Percentiles rank a stretch among this genome's conserved stretches.
These are phyloP conservation scores for Atrichornis clamosus DNA, from an alignment of 2,113 vertebrate genomes.

Conservation along the genomic window DNA sequence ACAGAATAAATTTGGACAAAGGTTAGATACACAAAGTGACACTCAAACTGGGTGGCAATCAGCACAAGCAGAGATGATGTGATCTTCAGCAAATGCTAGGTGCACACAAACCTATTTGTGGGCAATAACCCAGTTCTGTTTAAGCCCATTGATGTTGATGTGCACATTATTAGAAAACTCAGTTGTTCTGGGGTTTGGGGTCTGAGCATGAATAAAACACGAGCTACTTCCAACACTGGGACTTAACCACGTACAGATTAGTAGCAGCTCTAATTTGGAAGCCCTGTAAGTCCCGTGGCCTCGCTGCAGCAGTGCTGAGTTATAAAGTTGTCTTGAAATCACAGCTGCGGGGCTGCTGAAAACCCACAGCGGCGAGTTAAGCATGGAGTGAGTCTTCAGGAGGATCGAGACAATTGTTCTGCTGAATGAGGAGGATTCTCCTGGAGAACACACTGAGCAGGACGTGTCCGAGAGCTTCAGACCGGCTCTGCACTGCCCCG, in stretches of 20 bases:
- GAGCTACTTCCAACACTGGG: background rate
- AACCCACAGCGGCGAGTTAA: fast-evolving
- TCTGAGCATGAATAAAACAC: background rate
- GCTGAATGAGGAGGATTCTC: background rate
- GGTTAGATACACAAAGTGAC: background rate
- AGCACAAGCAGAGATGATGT: background rate
- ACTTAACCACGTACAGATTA: background rate
- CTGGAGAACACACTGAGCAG: background rate
- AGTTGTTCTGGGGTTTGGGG: background rate
- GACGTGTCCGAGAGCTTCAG: background rate
- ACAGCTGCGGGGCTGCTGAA: background rate
- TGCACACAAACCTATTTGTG: fast-evolving
- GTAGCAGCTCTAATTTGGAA: background rate
- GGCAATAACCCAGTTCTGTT: background rate
- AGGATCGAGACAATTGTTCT: background rate
- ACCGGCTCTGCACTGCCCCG: background rate
- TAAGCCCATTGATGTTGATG: background rate
- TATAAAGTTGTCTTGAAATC: background rate
- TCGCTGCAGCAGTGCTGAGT: background rate
- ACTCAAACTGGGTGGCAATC: background rate
- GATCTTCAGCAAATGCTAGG: background rate
- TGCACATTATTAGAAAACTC: background rate
- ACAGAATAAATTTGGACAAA: background rate
- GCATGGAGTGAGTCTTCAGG: background rate
- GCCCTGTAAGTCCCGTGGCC: background rate